phyloP scores from a whole-genome alignment of 2,797 vertebrate genomes.

The Parambassis ranga region DNA sequence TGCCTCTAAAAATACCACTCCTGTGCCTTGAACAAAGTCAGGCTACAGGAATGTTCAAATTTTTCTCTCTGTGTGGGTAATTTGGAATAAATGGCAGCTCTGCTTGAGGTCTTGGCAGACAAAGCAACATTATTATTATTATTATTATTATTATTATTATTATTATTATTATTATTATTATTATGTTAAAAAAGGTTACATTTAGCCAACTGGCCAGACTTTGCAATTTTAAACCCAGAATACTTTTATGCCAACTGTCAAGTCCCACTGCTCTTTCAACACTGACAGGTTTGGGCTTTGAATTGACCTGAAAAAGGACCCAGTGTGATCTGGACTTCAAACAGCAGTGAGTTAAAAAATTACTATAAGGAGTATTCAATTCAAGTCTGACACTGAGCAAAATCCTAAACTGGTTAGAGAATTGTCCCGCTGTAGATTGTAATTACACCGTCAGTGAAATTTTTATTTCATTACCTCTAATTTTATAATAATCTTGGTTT shows the following conservation, averaged over 20 bases:
- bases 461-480: neutral
- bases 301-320: constrained; percentile 26
- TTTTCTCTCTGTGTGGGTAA: neutral
- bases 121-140: no score
- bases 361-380: neutral
- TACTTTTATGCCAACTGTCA: constrained; percentile 12
- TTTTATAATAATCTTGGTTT: neutral
- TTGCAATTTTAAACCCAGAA: neutral
- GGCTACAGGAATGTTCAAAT: constrained; percentile 2
- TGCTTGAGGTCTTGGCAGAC: constrained; percentile 14
- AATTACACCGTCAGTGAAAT: neutral
- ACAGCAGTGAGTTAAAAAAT: neutral
- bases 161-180: no score
- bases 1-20: neutral
- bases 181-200: neutral
- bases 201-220: constrained; percentile 9
- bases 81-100: constrained; percentile 7
- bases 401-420: neutral
- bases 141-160: no score
- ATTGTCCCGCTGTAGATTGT: neutral
- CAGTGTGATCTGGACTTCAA: neutral
- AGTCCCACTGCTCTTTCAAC: neutral
- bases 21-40: neutral
- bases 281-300: constrained; percentile 10
- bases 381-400: neutral